A percentile compares a stretch with the other conserved stretches of the same genome.
phyloP scores from a whole-genome alignment of 2,888 invertebrate genomes.

The Acronicta leporina region DNA sequence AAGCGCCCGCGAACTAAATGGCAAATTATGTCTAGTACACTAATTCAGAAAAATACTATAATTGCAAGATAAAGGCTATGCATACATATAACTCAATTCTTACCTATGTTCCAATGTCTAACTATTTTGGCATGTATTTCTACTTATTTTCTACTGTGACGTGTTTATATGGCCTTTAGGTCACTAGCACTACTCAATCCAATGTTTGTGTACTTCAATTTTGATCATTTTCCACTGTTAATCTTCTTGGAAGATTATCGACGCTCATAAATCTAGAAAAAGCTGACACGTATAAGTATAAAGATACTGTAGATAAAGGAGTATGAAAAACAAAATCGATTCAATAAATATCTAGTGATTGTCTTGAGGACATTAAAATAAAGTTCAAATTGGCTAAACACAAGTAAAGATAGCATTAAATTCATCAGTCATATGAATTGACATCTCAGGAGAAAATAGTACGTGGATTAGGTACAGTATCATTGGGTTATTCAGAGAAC shows the following conservation, averaged over 20 bases:
- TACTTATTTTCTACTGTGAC: too few relatives aligned
- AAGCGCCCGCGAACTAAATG: too few relatives aligned
- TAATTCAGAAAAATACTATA: too few relatives aligned
- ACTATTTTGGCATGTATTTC: too few relatives aligned
- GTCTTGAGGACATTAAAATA: constrained; percentile 9
- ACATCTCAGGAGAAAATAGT: constrained; percentile 8
- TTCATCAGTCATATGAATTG: constrained; percentile 35
- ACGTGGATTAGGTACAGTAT: constrained; percentile 32
- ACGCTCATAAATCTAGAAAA: constrained; percentile 32
- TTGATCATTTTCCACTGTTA: background rate
- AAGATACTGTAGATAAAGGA: constrained; percentile 33
- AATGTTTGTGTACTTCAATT: background rate
- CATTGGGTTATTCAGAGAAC: constrained; percentile 19
- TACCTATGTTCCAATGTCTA: too few relatives aligned
- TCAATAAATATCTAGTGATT: background rate
- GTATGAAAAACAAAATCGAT: constrained; percentile 19
- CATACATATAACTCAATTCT: too few relatives aligned
- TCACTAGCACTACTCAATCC: too few relatives aligned
- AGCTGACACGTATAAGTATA: constrained; percentile 23
- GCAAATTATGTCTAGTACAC: too few relatives aligned
- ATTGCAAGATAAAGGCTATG: too few relatives aligned
- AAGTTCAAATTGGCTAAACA: constrained; percentile 5
- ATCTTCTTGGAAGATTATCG: constrained; percentile 23
- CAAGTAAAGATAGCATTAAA: constrained; percentile 13
- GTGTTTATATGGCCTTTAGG: too few relatives aligned